Evolutionary conservation across 2,113 vertebrate species (phyloP).

Genomic region (Podiceps cristatus): DNA sequence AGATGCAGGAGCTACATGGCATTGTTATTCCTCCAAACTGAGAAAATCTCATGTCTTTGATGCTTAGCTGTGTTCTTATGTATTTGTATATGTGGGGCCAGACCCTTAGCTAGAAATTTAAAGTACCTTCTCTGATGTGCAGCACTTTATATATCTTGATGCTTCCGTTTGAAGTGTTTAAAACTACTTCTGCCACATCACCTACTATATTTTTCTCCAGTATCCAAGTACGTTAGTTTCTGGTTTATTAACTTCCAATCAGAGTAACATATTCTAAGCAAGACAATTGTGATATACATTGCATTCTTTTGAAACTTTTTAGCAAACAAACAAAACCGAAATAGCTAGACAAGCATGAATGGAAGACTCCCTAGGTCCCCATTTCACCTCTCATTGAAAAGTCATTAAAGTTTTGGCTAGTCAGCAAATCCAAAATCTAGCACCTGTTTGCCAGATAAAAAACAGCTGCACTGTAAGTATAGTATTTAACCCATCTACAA

Average conservation of each 20-base stretch:
- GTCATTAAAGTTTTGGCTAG: slow-evolving; percentile 46
- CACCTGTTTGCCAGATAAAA: slow-evolving; percentile 59
- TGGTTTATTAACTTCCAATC: not conserved
- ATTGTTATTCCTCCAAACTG: not conserved
- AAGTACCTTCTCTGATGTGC: not conserved
- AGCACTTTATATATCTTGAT: not conserved
- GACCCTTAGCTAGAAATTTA: not conserved
- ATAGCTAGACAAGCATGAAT: slow-evolving; percentile 38
- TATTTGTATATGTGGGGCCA: not conserved
- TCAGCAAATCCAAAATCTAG: slow-evolving; percentile 59
- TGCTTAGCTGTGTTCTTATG: not conserved
- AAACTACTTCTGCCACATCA: not conserved
- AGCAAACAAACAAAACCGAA: slow-evolving; percentile 22
- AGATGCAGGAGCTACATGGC: not conserved
- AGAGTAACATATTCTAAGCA: not conserved
- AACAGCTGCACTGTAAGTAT: slow-evolving; percentile 9
- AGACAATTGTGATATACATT: not conserved
- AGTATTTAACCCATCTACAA: slow-evolving; percentile 41
- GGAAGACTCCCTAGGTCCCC: slow-evolving; percentile 16
- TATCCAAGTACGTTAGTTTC: not conserved
- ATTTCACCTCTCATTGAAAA: slow-evolving; percentile 48
- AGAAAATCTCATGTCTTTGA: not conserved
- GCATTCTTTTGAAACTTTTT: not conserved
- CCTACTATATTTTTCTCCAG: not conserved
- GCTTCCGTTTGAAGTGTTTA: not conserved